Percentiles rank a stretch among this genome's conserved stretches.
These are phyloP conservation scores for Morbakka virulenta DNA, from an alignment of 30 jellyfish, hydroid and myxozoan species.

Conservation along the genomic window DNA sequence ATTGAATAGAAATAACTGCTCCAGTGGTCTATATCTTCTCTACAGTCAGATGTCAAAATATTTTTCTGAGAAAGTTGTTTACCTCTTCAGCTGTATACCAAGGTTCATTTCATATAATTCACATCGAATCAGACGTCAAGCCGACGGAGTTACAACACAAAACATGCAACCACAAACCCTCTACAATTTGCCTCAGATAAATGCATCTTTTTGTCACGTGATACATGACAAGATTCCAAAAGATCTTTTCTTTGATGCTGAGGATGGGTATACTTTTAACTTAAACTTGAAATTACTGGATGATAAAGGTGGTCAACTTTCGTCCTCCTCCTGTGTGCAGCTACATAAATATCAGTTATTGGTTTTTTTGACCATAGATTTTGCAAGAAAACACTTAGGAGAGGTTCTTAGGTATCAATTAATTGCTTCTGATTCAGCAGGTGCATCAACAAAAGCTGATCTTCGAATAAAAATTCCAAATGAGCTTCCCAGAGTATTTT, in stretches of 20 bases:
- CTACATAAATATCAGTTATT: not conserved
- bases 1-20: too few species aligned
- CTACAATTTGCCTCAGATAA: conserved; percentile 14
- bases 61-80: too few species aligned
- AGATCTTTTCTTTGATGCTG: conserved; percentile 71
- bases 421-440: conserved; percentile 71
- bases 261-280: conserved; percentile 74
- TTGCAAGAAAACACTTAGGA: not conserved
- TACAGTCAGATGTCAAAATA: too few species aligned
- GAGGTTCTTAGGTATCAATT: conserved; percentile 5
- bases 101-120: too few species aligned
- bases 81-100: too few species aligned
- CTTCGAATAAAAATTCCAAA: conserved; percentile 51
- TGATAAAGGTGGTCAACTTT: conserved; percentile 1
- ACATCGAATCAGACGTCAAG: too few species aligned
- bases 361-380: not conserved
- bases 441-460: conserved; percentile 16
- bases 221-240: conserved; percentile 39
- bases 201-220: conserved; percentile 38
- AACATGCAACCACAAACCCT: conserved; percentile 18
- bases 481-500: conserved; percentile 49
- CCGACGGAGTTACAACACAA: not conserved
- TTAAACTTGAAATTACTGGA: conserved; percentile 13
- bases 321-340: conserved; percentile 22
- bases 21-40: too few species aligned